Base-by-base conservation (phyloP, 2,888 invertebrate genomes). In the Drosophila austrosaltans region DNA sequence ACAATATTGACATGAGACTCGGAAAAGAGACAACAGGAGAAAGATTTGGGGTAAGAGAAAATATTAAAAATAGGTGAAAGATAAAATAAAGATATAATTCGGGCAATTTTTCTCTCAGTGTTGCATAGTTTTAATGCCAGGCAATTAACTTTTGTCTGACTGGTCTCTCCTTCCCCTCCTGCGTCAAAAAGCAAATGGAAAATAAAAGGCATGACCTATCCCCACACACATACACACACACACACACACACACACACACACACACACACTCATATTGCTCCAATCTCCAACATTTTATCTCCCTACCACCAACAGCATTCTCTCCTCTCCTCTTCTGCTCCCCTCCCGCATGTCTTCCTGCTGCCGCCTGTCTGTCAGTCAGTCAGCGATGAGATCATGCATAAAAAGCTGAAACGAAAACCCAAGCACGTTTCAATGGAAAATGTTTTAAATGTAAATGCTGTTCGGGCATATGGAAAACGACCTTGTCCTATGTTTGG, bases 401-500 rank as follows among this genome's bases (percentile, higher is more conserved):
- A 85, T 85, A 86, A 84, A 84, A 84, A 83, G 44, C 69, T 53
- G 66, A 54, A 66, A 53, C 48, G 60, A 75, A 66, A 60, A 57
- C 63, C 70, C 58, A 67, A 65, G 72, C 72, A 72, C 72, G 72
- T 72, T 58, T 75, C 69, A 69, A 74, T 81, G 81, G 83, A 80
- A 81, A 86, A 72, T 72, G 72, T 72, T 57, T 48, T 86, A 85
- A 85, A 85, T 85, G 84, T 86, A 83, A 81, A 86, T 88, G 86
- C 72, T 77, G 71, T 48, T 62, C 44, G 53, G 75, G 75, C 75
- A 75, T 74, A 75, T 75, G 72, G 72, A 72, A 72, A 74, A 86
- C 89, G 89, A 86, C 85, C 85, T 86, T 86, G 85, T 73, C 77
- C 85, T 70, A 80, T 89, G 89, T 86, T 86, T 89, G 87, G 89